phyloP scores from a whole-genome alignment of 2,888 invertebrate genomes.

The Hypselothyrea guttata region DNA sequence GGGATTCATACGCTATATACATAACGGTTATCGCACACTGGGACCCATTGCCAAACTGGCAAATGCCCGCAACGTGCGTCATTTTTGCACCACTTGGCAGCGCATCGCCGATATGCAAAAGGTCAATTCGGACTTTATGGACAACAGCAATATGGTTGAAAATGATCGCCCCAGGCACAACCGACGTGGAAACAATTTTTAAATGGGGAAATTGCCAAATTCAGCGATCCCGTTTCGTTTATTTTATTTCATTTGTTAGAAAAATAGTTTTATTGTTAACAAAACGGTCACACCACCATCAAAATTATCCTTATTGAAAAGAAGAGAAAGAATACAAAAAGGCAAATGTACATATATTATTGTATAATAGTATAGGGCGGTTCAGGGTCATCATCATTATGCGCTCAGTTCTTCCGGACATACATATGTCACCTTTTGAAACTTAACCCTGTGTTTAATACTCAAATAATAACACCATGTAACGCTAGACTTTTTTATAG shows the following conservation, averaged over 20 bases:
- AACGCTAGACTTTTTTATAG: too few relatives aligned
- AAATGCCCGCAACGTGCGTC: constrained; percentile 71
- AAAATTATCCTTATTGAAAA: too few relatives aligned
- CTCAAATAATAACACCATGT: constrained; percentile 51
- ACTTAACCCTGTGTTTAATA: constrained; percentile 65
- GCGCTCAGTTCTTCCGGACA: constrained; percentile 11
- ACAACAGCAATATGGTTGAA: constrained; percentile 13
- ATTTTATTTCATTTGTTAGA: constrained; percentile 6
- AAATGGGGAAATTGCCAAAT: not conserved
- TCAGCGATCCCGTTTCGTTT: not conserved
- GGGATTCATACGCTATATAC: constrained; percentile 75
- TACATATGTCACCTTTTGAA: constrained; percentile 71
- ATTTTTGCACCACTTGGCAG: constrained; percentile 75
- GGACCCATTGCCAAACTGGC: constrained; percentile 80
- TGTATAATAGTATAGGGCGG: constrained; percentile 18
- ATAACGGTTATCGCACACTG: constrained; percentile 79
- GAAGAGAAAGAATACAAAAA: too few relatives aligned
- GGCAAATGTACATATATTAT: too few relatives aligned
- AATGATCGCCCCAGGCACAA: constrained; percentile 31
- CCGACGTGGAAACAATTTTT: constrained; percentile 40
- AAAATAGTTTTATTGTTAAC: constrained; percentile 19
- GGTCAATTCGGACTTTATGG: constrained; percentile 53
- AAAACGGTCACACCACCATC: too few relatives aligned
- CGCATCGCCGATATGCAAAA: constrained; percentile 73
- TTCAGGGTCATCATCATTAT: constrained; percentile 65